Evolutionary conservation across 2,797 vertebrate species (phyloP), one percentile per base, ranked within the genome.

Genomic region (Sebastiscus tertius): DNA sequence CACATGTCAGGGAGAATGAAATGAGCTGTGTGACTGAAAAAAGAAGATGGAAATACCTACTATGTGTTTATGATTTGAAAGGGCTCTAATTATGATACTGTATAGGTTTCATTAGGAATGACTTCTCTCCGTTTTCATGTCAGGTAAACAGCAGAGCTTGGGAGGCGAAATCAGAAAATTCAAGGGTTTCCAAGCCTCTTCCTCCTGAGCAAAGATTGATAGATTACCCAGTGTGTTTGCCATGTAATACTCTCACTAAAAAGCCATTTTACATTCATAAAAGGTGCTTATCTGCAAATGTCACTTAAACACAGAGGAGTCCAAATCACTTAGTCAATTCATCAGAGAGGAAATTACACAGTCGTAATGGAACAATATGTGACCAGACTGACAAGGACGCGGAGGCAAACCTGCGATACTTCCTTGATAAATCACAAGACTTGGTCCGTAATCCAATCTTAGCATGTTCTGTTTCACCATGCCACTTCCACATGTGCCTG

Each of bases 261-360:
- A 81, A 72, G 18, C 24, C 12, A 68, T 77, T 87, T 78, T 66
- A 71, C 67, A 72, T 83, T 80, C 24, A 84, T 68, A 73, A 84
- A 87, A 72, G 33, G 65, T 81, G 72, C 61, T 84, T 88, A 80
- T 90, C 74, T 84, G 79, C 59, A 87, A 92, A 89, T 78, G 79
- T 78, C 84, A 87, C 72, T 80, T 56, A 76, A 81, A 81, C 69
- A 80, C 81, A 72, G 11, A 82, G 39, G 66, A 88, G 67, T 78
- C 75, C 36, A 20, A 78, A 82, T 83, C 18, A 77, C 79, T 83
- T 62, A 56, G 34, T 65, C 64, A 75, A 77, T 75, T 88, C 72
- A 82, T 89, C 78, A 67, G 67, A 63, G 58, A 81, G 63, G 31
- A 85, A 89, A 90, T 87, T 71, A 73, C 80, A 85, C 42, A 31